Base-by-base conservation (phyloP, 2,888 invertebrate species). In the Harpalus rufipes region DNA sequence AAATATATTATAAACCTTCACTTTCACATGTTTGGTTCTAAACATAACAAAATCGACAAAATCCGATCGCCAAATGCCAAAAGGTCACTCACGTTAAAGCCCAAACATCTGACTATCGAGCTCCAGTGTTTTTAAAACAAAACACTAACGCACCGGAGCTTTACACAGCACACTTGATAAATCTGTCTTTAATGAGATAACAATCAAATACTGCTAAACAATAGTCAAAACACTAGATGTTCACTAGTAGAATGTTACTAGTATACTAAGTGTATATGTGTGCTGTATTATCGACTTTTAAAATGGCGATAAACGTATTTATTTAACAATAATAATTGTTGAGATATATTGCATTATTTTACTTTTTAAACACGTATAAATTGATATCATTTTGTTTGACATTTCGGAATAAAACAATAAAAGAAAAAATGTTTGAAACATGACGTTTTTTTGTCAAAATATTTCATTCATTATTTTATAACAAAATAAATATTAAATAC, bases 1-100 rank as follows among this genome's bases (percentile, higher is more conserved):
- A 51, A 51, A 51, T 51, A 51, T 51, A 51, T 51, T 12, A 10
- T 51, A 59, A 59, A 16, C 14, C 14, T n/a, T 16, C 14, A 63
- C 72, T 74, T 74, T 74, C 72, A 74, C 72, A n/a, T 32, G 63
- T 63, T 63, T 63, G 1, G 25, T 63, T 76, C n/a, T 12, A 18
- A 76, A 76, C 51, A 76, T 21, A 76, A 16, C 12, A 12, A 21
- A 12, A 51, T 21, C 51, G 56, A 16, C 12, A 12, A 21, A 12
- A 51, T 21, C 51, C 59, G 61, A 80, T 61, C 44, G 44, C 41
- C 81, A 81, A 81, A 44, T 44, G 18, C 44, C 44, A 51, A 81
- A 81, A 81, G 81, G 81, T 81, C 81, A 81, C 81, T 81, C 51
- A 81, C 81, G 80, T 61, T 80, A 80, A 39, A 39, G 59, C 61